These are phyloP conservation scores for Rhyzopertha dominica DNA, from an alignment of 1,140 invertebrate genomes.

Conservation along the genomic window DNA sequence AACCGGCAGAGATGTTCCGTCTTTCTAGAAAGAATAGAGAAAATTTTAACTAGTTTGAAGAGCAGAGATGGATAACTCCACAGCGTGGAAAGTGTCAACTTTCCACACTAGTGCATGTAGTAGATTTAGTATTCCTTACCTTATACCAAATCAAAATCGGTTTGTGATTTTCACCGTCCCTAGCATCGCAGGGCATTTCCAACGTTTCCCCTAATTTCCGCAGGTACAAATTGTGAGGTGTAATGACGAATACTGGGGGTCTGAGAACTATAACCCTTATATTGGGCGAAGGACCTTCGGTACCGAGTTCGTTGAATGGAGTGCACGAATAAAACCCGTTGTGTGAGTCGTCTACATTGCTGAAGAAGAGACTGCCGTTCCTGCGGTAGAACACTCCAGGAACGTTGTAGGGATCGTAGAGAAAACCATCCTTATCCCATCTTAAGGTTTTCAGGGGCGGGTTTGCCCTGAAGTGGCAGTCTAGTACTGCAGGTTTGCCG, in stretches of 20 bases:
- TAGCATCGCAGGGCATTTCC: conserved; percentile 78
- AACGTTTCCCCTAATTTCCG: conserved; percentile 74
- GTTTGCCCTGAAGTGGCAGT: conserved; percentile 90
- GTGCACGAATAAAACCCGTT: conserved; percentile 84
- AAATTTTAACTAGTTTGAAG: not conserved
- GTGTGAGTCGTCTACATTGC: conserved; percentile 67
- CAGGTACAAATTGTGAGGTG: conserved; percentile 76
- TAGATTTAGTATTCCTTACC: conserved; percentile 50
- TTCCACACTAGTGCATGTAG: not conserved
- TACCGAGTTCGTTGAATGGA: conserved; percentile 79
- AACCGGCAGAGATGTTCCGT: conserved; percentile 64
- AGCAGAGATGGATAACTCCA: not conserved
- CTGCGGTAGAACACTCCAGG: conserved; percentile 77
- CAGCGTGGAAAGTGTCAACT: not conserved
- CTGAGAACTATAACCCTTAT: conserved; percentile 87
- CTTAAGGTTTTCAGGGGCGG: conserved; percentile 86
- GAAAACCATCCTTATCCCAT: conserved; percentile 91
- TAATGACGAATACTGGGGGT: conserved; percentile 70
- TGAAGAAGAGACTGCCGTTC: conserved; percentile 83
- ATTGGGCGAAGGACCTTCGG: conserved; percentile 73
- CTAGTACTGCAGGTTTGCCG: conserved; percentile 83
- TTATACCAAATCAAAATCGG: conserved; percentile 82
- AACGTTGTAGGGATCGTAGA: conserved; percentile 87
- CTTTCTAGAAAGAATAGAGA: conserved; percentile 54
- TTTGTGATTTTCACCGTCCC: conserved; percentile 65